A percentile compares a stretch with the other conserved stretches of the same genome.
phyloP scores from a whole-genome alignment of 2,113 vertebrate species.

The Thinocorus orbignyianus region DNA sequence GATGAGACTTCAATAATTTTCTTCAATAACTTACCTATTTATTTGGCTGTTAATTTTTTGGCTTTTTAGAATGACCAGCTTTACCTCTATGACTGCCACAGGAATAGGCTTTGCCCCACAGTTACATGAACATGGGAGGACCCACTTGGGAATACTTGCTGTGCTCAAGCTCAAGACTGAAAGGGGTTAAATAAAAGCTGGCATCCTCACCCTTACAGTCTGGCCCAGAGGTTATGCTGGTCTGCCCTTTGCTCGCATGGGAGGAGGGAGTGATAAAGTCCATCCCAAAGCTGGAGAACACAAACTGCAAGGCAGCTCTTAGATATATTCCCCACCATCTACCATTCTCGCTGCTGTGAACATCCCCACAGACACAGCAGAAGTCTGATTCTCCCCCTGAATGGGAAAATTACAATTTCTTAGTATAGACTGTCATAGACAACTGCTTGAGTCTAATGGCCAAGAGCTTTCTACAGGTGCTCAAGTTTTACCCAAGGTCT shows the following conservation, averaged over 20 bases:
- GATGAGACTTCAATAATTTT: not conserved
- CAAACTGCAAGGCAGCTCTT: not conserved
- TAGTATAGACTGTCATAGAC: not conserved
- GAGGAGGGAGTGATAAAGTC: not conserved
- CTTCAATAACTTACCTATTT: not conserved
- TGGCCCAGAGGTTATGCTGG: not conserved
- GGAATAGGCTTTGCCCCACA: not conserved
- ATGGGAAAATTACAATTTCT: not conserved
- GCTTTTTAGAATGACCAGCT: not conserved
- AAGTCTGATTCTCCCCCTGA: not conserved
- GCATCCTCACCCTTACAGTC: not conserved
- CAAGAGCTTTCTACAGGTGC: not conserved
- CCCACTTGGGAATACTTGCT: not conserved
- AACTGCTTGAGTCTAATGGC: not conserved
- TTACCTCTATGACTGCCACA: not conserved
- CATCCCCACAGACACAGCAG: not conserved
- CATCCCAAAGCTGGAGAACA: not conserved
- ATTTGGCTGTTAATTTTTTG: not conserved
- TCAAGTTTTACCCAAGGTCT: not conserved
- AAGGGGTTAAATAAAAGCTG: conserved; percentile 42
- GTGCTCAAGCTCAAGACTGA: not conserved
- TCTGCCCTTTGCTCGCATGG: not conserved
- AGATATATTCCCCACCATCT: not conserved
- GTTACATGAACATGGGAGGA: not conserved
- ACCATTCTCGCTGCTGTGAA: not conserved